These are phyloP conservation scores for Microcaecilia unicolor DNA, from an alignment of 2,797 vertebrate species.

Conservation along the genomic window DNA sequence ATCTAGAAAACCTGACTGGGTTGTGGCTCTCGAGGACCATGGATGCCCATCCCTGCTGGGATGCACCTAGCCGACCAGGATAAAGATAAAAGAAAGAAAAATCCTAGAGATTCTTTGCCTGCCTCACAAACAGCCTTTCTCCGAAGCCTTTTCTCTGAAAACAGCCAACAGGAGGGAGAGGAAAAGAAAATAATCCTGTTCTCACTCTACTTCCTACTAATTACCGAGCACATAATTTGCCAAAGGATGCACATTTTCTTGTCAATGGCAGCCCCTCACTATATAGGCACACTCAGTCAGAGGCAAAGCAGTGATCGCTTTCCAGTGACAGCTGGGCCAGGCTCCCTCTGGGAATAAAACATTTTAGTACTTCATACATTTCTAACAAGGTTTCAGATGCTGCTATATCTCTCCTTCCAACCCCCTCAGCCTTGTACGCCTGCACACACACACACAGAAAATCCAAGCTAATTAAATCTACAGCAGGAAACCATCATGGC, in stretches of 20 bases:
- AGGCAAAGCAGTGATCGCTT: slow-evolving; percentile 50
- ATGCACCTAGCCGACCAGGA: no score
- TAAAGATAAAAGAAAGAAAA: background rate
- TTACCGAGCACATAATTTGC: slow-evolving; percentile 48
- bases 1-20: no score
- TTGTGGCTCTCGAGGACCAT: no score
- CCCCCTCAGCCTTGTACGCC: slow-evolving; percentile 48
- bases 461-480: slow-evolving; percentile 49
- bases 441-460: background rate
- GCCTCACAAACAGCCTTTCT: no score
- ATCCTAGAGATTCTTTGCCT: no score
- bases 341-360: slow-evolving; percentile 81
- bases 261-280: slow-evolving; percentile 41
- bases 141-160: no score
- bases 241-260: slow-evolving; percentile 34
- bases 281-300: slow-evolving; percentile 14
- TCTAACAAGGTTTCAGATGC: slow-evolving; percentile 97
- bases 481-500: slow-evolving; percentile 11
- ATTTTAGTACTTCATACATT: slow-evolving; percentile 99
- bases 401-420: slow-evolving; percentile 72
- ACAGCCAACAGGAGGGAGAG: no score
- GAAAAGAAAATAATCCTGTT: background rate
- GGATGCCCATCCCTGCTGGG: no score
- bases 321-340: slow-evolving; percentile 79
- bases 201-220: slow-evolving; percentile 47